phyloP scores from a whole-genome alignment of 2,797 vertebrate species.

The Rhinichthys osculus region DNA sequence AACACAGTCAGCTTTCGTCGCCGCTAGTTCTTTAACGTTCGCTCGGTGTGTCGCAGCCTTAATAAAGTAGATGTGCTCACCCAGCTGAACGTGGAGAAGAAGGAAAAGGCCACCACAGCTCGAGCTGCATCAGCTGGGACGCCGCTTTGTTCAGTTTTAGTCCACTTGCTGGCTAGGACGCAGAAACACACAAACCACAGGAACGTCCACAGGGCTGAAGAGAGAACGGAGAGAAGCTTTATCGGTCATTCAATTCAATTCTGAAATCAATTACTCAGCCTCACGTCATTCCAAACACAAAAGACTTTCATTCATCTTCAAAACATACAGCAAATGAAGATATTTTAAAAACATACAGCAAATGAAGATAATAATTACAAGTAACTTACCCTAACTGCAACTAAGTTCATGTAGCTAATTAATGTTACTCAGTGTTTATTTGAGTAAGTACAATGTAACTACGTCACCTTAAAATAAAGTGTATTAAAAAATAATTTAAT shows the following conservation, averaged over 20 bases:
- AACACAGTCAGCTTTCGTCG: too few species aligned
- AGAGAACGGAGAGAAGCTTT: not conserved
- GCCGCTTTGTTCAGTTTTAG: rapidly evolving
- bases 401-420: too few species aligned
- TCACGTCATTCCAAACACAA: not conserved
- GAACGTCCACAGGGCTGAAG: constrained; percentile 85
- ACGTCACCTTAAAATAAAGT: too few species aligned
- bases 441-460: too few species aligned
- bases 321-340: not conserved
- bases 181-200: constrained; percentile 96
- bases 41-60: too few species aligned
- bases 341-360: too few species aligned
- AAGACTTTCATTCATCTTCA: not conserved
- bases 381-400: too few species aligned
- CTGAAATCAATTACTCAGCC: not conserved
- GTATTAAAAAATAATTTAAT: too few species aligned
- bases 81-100: constrained; percentile 92
- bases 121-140: constrained; percentile 77
- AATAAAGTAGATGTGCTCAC: constrained; percentile 73
- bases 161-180: constrained; percentile 89
- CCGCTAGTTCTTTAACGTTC: too few species aligned
- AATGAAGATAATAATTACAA: too few species aligned
- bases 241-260: not conserved
- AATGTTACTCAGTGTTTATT: too few species aligned
- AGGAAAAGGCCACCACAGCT: constrained; percentile 87